Percentiles rank a stretch among this genome's conserved stretches.
phyloP scores from a whole-genome alignment of 2,888 invertebrate species.

The Melinaea marsaeus region DNA sequence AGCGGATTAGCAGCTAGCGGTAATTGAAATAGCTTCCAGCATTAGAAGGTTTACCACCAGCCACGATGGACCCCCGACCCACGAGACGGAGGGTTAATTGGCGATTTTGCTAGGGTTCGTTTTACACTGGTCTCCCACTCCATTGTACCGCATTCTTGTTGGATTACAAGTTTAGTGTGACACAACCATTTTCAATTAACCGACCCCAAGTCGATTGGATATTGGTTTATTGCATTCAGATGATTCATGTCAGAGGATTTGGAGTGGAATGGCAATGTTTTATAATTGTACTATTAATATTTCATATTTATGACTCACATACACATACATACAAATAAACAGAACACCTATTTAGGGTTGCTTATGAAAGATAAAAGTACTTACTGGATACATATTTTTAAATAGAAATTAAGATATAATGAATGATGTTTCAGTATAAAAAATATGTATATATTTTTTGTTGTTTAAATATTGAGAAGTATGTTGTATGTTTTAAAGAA shows the following conservation, averaged over 20 bases:
- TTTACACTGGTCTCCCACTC: neutral
- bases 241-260: neutral
- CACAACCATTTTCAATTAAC: constrained; percentile 41
- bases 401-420: no score
- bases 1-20: constrained; percentile 43
- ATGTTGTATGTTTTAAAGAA: no score
- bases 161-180: constrained; percentile 42
- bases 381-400: no score
- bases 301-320: neutral
- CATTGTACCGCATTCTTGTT: constrained; percentile 36
- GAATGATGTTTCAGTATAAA: no score
- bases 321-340: no score
- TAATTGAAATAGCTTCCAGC: constrained; percentile 53
- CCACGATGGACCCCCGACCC: constrained; percentile 15
- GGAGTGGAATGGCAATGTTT: neutral
- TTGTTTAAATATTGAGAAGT: no score
- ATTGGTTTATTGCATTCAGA: constrained; percentile 39
- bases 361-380: no score
- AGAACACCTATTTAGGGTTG: neutral
- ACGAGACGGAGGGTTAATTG: neutral
- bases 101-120: neutral
- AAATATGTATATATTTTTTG: no score
- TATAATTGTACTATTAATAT: no score
- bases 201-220: constrained; percentile 37
- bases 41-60: constrained; percentile 42